Conservation (phyloP, 2,888 invertebrate species). For the Octodonta nipae region DNA sequence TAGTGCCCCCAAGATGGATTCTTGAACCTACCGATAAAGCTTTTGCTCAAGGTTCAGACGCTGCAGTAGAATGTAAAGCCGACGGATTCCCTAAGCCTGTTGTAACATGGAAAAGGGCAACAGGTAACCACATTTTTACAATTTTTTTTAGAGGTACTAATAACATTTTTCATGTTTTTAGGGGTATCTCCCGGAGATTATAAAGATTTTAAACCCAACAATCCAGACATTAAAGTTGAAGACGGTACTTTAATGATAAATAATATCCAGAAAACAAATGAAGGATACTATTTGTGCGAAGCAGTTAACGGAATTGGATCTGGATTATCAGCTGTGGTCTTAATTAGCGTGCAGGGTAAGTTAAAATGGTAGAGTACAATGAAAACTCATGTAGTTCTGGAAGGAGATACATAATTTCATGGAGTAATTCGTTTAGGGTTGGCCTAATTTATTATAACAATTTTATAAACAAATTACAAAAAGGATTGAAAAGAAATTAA, state of each 20-base stretch:
- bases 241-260: constrained; percentile 84
- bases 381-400: no score
- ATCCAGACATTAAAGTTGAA: constrained; percentile 81
- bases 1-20: constrained; percentile 94
- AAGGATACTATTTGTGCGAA: constrained; percentile 90
- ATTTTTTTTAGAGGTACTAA: background rate
- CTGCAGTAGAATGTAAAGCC: constrained; percentile 88
- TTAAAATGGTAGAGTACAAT: no score
- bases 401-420: no score
- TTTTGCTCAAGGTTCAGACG: constrained; percentile 87
- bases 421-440: no score
- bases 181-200: constrained; percentile 86
- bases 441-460: no score
- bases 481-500: no score
- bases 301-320: constrained; percentile 92
- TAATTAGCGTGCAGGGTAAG: constrained; percentile 86
- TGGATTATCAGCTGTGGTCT: constrained; percentile 84
- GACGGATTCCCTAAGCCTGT: constrained; percentile 90
- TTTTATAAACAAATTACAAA: no score
- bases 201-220: constrained; percentile 80
- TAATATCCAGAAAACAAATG: constrained; percentile 84
- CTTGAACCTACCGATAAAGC: constrained; percentile 89
- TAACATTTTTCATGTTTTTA: constrained; percentile 29
- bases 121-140: constrained; percentile 46
- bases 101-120: constrained; percentile 90